Evolutionary conservation across 2,113 vertebrate species (phyloP).

Genomic region (Bubo bubo): DNA sequence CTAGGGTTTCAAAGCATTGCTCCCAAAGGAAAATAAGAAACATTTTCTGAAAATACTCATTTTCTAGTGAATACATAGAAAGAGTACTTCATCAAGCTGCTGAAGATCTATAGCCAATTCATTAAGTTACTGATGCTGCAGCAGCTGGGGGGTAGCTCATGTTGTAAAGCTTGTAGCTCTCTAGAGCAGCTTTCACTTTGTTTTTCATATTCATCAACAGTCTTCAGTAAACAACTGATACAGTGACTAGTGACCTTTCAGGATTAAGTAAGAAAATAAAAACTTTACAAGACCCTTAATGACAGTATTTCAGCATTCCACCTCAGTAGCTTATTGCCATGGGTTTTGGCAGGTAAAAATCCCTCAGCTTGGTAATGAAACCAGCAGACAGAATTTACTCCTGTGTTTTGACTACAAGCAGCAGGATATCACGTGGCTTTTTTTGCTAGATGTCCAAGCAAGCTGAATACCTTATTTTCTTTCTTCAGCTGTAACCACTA

Average conservation of each 20-base stretch:
- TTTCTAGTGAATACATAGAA: not conserved
- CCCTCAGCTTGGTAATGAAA: not conserved
- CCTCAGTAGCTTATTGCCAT: not conserved
- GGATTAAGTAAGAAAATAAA: not conserved
- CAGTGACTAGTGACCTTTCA: not conserved
- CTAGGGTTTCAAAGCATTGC: not conserved
- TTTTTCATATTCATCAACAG: not conserved
- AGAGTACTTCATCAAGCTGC: not conserved
- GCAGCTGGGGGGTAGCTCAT: not conserved
- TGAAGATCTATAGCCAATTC: not conserved
- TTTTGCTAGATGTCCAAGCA: not conserved
- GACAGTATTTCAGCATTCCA: not conserved
- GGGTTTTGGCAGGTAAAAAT: not conserved
- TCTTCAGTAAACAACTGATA: not conserved
- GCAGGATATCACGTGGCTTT: not conserved
- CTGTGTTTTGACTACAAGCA: not conserved
- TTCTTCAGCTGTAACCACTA: not conserved
- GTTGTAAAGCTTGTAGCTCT: not conserved
- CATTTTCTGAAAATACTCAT: not conserved
- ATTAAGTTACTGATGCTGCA: not conserved
- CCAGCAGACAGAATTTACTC: not conserved
- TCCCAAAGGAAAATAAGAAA: not conserved
- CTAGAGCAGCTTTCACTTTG: not conserved
- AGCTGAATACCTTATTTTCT: not conserved
- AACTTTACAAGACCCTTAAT: not conserved